phyloP scores from a whole-genome alignment of 2,113 vertebrate species.

The Morphnarchus princeps region DNA sequence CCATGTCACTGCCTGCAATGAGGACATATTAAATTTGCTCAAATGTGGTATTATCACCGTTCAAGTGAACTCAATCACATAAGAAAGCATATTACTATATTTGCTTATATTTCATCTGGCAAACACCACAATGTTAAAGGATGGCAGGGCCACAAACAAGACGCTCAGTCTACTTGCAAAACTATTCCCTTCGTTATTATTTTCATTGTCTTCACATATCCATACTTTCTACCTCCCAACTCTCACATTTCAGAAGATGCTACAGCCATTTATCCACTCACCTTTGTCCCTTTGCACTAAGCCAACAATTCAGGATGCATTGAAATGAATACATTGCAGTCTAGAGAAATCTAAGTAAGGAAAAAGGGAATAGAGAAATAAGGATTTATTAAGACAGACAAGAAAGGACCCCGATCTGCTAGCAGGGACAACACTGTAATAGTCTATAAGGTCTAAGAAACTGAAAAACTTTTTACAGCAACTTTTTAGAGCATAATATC shows the following conservation, averaged over 20 bases:
- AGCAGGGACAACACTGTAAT: neutral
- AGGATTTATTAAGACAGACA: neutral
- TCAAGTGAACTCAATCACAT: neutral
- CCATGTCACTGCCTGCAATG: neutral
- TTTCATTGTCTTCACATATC: neutral
- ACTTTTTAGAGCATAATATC: neutral
- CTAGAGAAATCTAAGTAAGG: neutral
- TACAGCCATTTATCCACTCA: neutral
- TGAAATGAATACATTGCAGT: neutral
- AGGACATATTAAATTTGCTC: neutral
- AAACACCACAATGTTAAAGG: neutral
- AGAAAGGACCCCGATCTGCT: neutral
- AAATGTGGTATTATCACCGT: neutral
- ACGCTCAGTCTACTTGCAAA: neutral
- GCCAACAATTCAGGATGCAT: neutral
- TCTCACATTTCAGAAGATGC: neutral
- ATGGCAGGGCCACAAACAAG: neutral
- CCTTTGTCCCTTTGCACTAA: neutral
- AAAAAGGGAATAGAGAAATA: neutral
- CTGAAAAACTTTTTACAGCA: neutral
- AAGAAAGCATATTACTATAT: neutral
- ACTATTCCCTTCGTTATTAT: neutral
- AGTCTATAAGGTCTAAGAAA: neutral
- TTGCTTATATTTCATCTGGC: neutral
- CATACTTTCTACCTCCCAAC: neutral